Conservation (phyloP, 2,888 invertebrate species). For the Eulithis testata region DNA sequence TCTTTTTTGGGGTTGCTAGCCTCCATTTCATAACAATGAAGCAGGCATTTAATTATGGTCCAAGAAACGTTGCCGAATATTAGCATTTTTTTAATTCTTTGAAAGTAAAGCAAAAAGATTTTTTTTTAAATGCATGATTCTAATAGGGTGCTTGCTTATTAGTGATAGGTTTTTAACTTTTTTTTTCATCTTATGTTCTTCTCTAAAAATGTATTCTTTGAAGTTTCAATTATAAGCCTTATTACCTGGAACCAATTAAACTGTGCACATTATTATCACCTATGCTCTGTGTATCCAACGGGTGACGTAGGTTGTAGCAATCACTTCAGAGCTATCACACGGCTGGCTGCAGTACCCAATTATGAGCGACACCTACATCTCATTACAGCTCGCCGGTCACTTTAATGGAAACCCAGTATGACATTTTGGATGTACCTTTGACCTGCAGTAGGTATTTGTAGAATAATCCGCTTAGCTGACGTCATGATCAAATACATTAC, state of each 20-base stretch:
- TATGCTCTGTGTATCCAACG: neutral
- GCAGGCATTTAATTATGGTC: neutral
- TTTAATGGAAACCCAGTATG: conserved; percentile 12
- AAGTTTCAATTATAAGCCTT: no score
- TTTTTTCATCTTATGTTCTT: no score
- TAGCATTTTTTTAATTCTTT: neutral
- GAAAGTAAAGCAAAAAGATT: no score
- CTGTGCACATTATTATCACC: no score
- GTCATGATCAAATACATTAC: no score
- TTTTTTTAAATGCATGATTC: no score
- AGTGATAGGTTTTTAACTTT: no score
- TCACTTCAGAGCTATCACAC: conserved; percentile 16
- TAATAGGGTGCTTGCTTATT: no score
- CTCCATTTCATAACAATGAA: conserved; percentile 8
- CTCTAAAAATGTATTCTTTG: no score
- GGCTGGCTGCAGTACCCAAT: conserved; percentile 17
- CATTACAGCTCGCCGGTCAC: conserved; percentile 9
- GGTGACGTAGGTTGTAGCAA: conserved; percentile 6
- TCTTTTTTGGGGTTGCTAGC: conserved; percentile 64
- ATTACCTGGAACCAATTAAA: no score
- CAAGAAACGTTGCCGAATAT: neutral
- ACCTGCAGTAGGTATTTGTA: no score
- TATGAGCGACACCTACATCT: conserved; percentile 8
- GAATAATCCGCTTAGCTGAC: no score
- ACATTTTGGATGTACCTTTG: neutral